These are phyloP conservation scores for Phaethon lepturus DNA, from an alignment of 2,113 vertebrate species.

Conservation along the genomic window DNA sequence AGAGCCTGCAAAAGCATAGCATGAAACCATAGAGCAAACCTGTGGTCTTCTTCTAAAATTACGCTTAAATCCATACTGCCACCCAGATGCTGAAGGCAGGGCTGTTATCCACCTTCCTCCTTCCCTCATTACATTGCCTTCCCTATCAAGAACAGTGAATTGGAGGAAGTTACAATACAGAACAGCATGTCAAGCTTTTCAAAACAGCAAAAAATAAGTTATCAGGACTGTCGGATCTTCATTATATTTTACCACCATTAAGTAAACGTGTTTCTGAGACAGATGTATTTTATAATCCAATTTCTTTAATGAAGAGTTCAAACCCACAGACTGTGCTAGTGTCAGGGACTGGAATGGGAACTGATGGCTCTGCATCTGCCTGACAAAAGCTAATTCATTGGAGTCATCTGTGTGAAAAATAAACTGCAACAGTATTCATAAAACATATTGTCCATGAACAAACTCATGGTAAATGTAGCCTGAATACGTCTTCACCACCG, in stretches of 20 bases:
- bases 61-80: not conserved
- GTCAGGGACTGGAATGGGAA: not conserved
- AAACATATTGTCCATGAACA: not conserved
- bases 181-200: not conserved
- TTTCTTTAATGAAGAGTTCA: slow-evolving; percentile 5
- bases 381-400: slow-evolving; percentile 26
- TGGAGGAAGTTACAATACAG: not conserved
- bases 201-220: not conserved
- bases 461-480: not conserved
- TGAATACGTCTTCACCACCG: not conserved
- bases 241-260: not conserved
- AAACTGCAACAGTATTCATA: not conserved
- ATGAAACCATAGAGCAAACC: not conserved
- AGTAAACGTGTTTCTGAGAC: not conserved
- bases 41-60: not conserved
- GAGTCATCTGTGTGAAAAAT: slow-evolving; percentile 11
- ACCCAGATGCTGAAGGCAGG: not conserved
- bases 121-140: not conserved
- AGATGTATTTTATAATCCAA: not conserved
- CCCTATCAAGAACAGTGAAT: not conserved
- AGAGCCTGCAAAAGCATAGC: not conserved
- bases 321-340: not conserved
- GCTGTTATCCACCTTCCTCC: not conserved
- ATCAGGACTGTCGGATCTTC: not conserved
- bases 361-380: not conserved